Base-by-base conservation (phyloP, 2,113 vertebrate species). In the Pagrus major region DNA sequence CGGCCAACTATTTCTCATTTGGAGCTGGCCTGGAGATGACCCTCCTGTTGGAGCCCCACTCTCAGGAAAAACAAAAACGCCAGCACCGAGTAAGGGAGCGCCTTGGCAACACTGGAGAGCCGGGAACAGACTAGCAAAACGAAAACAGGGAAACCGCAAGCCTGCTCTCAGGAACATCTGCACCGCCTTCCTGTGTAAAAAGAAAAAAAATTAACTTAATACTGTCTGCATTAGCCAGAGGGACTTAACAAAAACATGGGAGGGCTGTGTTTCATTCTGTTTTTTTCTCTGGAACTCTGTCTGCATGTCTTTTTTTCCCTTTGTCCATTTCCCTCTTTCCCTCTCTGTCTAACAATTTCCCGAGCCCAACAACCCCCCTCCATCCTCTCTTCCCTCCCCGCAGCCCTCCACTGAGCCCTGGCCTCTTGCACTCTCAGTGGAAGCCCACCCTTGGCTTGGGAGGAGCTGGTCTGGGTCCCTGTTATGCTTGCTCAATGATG, bases 1-100 rank as follows among this genome's bases (percentile, higher is more conserved):
- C 46, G 74, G 93, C 94, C 94, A 94, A 93, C 89, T 92, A 93
- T 94, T 93, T 94, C 93, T 94, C 94, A 94, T 94, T 94, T 94
- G 93, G 92, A 92, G 89, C 90, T 95, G 94, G 93, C 94, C 94
- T 90, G 84, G 84, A 89, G 90, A 93, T 95, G 94, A 95, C 94
- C 94, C 94, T 94, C 90, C 94, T 90, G 91, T 87, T 88, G 90
- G 90, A 95, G 91, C 91, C 78, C 87, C 83, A 85, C 86, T 90
- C 89, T 89, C 89, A 91, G 88, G 92, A 91, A 93, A 93, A 93
- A 94, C 91, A 92, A 91, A 91, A 91, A 86, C 86, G 83, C 86
- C 85, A 85, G 91, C 85, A 72, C 83, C 72, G 86, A 89, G 90
- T 87, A 84, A 89, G 89, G 88, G 88, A 93, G 92, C 86, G 78